Conservation (phyloP, 2,113 vertebrate genomes). For the Chiloscyllium plagiosum region DNA sequence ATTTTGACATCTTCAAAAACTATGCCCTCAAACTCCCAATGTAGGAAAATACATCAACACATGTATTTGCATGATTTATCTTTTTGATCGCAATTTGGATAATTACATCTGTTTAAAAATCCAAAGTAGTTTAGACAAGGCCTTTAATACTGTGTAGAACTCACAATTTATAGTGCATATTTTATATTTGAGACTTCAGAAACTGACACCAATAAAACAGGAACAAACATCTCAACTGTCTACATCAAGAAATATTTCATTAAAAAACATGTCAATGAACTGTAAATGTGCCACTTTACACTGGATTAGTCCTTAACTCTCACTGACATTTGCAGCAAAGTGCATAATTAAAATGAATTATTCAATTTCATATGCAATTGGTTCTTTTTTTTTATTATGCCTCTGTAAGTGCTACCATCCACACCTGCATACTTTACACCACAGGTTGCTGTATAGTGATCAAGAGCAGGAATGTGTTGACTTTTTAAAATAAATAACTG, state of each 20-base stretch:
- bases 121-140: background rate
- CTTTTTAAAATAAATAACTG: background rate
- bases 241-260: background rate
- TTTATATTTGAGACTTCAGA: background rate
- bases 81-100: background rate
- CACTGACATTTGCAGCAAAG: conserved; percentile 4
- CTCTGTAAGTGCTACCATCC: background rate
- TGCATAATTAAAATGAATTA: background rate
- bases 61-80: background rate
- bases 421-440: background rate
- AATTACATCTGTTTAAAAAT: background rate
- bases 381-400: background rate
- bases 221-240: background rate
- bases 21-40: background rate
- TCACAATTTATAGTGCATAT: background rate
- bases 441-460: background rate
- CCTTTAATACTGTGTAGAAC: background rate
- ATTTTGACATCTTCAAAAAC: background rate
- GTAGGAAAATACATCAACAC: background rate
- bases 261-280: background rate
- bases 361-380: background rate
- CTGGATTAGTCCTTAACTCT: background rate
- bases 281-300: background rate
- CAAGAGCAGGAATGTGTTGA: background rate
- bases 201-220: background rate